Conservation (phyloP, 2,113 vertebrate genomes). For the Gallinago media region DNA sequence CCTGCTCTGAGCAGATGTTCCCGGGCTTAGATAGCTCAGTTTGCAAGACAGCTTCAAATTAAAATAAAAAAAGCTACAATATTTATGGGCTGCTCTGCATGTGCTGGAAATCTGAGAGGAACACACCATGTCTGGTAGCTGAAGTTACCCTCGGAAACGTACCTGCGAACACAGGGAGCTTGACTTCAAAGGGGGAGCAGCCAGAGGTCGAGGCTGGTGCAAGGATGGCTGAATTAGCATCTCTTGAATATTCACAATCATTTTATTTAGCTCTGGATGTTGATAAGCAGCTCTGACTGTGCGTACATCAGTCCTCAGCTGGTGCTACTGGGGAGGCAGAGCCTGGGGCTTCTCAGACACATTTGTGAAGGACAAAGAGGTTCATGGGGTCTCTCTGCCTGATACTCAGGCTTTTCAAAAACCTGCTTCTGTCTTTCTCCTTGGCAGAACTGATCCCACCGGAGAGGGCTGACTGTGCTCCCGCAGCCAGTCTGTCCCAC, state of each 20-base stretch:
- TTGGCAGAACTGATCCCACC: fast-evolving
- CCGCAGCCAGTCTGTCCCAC: background rate
- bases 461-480: fast-evolving
- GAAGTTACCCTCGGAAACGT: background rate
- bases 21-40: constrained; percentile 38
- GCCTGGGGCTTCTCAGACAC: background rate
- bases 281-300: background rate
- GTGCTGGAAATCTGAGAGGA: background rate
- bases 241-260: background rate
- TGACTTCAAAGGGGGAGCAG: background rate
- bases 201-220: background rate
- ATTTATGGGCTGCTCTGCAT: constrained; percentile 27
- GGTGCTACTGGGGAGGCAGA: background rate
- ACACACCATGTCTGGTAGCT: background rate
- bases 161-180: background rate
- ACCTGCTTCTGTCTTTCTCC: background rate
- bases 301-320: background rate
- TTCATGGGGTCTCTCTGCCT: background rate
- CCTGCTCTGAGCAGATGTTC: constrained; percentile 61
- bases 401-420: background rate
- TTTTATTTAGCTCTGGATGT: background rate
- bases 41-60: constrained; percentile 52
- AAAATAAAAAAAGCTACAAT: background rate
- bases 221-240: background rate
- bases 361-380: background rate